phyloP scores from a whole-genome alignment of 2,888 invertebrate genomes.

The Pristionchus maxplancki region DNA sequence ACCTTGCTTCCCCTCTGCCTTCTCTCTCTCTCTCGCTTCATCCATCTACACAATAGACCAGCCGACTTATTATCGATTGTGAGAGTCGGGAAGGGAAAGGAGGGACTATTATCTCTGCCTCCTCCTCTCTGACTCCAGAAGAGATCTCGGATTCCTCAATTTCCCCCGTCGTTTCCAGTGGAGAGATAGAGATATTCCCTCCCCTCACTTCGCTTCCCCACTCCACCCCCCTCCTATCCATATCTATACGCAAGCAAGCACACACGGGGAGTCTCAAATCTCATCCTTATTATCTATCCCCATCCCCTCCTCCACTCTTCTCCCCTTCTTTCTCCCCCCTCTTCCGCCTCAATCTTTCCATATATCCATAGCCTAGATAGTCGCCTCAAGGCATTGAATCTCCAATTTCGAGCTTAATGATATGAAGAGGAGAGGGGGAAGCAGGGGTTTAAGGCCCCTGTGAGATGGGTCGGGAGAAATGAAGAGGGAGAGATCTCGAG shows the following conservation, averaged over 20 bases:
- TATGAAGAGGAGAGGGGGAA: slow-evolving; percentile 34
- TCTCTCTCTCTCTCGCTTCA: neutral
- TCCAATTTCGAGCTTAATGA: slow-evolving; percentile 46
- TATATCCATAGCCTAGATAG: slow-evolving; percentile 38
- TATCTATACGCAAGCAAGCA: slow-evolving; percentile 27
- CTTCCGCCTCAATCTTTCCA: slow-evolving; percentile 3
- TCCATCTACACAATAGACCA: slow-evolving; percentile 1
- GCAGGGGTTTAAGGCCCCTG: slow-evolving; percentile 32
- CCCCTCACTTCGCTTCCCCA: neutral
- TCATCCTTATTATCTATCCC: slow-evolving; percentile 42
- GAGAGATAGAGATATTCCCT: neutral
- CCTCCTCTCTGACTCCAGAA: neutral
- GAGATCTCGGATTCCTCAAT: slow-evolving; percentile 38
- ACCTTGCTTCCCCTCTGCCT: neutral
- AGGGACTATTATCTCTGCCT: slow-evolving; percentile 35
- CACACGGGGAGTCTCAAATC: slow-evolving; percentile 39
- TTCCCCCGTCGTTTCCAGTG: slow-evolving; percentile 22
- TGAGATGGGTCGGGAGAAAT: slow-evolving; percentile 23
- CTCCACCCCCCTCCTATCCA: neutral
- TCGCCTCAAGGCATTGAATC: slow-evolving; percentile 45
- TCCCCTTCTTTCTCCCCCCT: neutral
- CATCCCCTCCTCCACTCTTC: neutral
- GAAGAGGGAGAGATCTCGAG: slow-evolving; percentile 42
- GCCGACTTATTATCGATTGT: slow-evolving; percentile 40
- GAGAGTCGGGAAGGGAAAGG: neutral